These are phyloP conservation scores for Caenorhabditis inopinata DNA, from an alignment of 1,140 invertebrate genomes.

Conservation along the genomic window DNA sequence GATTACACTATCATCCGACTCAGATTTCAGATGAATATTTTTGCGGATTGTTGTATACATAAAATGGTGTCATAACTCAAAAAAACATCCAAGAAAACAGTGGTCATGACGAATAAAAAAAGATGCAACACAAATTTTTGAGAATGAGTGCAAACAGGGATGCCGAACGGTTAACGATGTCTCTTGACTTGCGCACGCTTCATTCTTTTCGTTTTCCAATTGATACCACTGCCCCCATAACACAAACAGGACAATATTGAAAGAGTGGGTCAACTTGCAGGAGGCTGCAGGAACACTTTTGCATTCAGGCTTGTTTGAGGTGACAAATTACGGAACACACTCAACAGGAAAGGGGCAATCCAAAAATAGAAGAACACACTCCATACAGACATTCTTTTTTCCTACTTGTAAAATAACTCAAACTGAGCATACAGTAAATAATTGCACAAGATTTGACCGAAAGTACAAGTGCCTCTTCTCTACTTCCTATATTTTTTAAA, in stretches of 20 bases:
- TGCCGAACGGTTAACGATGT: constrained; percentile 29
- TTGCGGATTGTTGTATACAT: too few relatives aligned
- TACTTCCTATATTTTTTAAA: background rate
- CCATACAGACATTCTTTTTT: too few relatives aligned
- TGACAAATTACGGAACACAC: background rate
- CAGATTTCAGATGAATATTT: too few relatives aligned
- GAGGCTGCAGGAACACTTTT: background rate
- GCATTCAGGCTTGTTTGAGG: constrained; percentile 4
- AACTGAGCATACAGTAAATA: background rate
- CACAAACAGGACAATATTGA: constrained; percentile 29
- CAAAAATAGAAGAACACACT: background rate
- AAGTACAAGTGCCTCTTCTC: background rate
- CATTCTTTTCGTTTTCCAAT: constrained; percentile 13
- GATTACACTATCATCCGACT: too few relatives aligned
- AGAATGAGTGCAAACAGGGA: constrained; percentile 17
- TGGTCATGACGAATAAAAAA: background rate
- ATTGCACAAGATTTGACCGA: background rate
- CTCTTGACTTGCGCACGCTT: constrained; percentile 33
- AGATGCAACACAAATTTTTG: constrained; percentile 24
- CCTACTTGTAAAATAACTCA: background rate
- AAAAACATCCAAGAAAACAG: too few relatives aligned
- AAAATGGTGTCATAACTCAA: background rate
- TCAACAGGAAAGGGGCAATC: background rate
- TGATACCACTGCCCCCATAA: constrained; percentile 26
- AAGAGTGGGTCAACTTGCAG: constrained; percentile 4